These are phyloP conservation scores for Chloroclystis v-ata DNA, from an alignment of 2,888 invertebrate genomes.

Conservation along the genomic window DNA sequence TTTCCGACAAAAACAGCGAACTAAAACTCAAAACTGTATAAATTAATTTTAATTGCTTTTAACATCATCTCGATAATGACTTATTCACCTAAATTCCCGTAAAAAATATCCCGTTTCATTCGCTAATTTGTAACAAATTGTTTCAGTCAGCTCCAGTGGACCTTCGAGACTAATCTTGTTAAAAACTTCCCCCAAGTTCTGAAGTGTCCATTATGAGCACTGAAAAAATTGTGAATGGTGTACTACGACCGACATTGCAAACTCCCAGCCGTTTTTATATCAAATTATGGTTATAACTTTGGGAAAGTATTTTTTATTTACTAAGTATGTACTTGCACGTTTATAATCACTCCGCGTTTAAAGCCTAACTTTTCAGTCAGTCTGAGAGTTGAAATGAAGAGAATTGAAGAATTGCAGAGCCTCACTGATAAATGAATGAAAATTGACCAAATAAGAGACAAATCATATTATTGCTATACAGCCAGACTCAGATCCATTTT, in stretches of 20 bases:
- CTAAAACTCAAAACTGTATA: background rate
- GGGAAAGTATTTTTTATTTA: background rate
- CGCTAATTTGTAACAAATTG: slow-evolving; percentile 44
- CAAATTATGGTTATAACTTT: slow-evolving; percentile 1
- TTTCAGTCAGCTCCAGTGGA: slow-evolving; percentile 37
- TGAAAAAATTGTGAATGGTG: slow-evolving; percentile 22
- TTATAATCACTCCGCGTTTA: background rate
- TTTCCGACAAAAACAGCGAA: too few relatives aligned
- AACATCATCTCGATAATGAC: background rate
- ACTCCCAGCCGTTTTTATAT: slow-evolving; percentile 7
- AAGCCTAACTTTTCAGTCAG: too few relatives aligned
- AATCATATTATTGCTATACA: too few relatives aligned
- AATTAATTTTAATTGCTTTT: background rate
- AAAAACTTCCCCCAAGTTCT: slow-evolving; percentile 32
- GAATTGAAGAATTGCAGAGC: too few relatives aligned
- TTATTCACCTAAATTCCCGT: background rate
- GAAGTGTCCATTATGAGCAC: slow-evolving; percentile 24
- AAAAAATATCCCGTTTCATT: slow-evolving; percentile 31
- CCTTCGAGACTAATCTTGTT: slow-evolving; percentile 41
- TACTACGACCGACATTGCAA: slow-evolving; percentile 14
- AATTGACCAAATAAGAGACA: too few relatives aligned
- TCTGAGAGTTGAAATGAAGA: too few relatives aligned
- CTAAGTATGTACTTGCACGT: background rate
- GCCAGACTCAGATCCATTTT: too few relatives aligned
- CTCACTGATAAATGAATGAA: too few relatives aligned